These are phyloP conservation scores for Thamnophis elegans DNA, from an alignment of 2,797 vertebrate species.

Conservation along the genomic window DNA sequence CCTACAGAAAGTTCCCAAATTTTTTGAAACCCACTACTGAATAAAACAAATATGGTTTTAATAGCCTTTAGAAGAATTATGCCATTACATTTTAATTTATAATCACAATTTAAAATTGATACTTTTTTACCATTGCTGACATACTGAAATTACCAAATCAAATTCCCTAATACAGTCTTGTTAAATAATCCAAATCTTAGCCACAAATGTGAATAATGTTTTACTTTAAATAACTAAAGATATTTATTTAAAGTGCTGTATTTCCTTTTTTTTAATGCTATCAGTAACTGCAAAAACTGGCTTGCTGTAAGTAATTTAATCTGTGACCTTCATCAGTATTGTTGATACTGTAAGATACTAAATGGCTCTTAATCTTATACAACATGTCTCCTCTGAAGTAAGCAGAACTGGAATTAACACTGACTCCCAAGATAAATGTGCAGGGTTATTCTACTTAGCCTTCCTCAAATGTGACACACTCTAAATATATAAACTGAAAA, in stretches of 20 bases:
- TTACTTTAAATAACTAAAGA: slow-evolving; percentile 54
- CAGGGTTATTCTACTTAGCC: neutral
- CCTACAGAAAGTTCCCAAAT: too few relatives aligned
- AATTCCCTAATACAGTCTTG: slow-evolving; percentile 53
- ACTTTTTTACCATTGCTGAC: slow-evolving; percentile 73
- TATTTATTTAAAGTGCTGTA: slow-evolving; percentile 51
- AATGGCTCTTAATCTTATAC: neutral
- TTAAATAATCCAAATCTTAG: slow-evolving; percentile 58
- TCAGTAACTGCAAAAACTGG: slow-evolving; percentile 40
- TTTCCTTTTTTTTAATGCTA: slow-evolving; percentile 20
- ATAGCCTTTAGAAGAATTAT: slow-evolving; percentile 61
- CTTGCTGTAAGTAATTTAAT: slow-evolving; percentile 8
- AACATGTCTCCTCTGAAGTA: neutral
- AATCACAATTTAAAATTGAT: slow-evolving; percentile 72
- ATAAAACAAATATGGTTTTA: slow-evolving; percentile 60
- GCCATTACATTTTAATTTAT: slow-evolving; percentile 68
- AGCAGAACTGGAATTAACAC: neutral
- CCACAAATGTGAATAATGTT: slow-evolving; percentile 42
- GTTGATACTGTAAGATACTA: neutral
- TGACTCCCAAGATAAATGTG: neutral
- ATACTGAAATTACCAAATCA: slow-evolving; percentile 74
- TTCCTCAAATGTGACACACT: neutral
- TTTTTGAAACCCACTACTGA: too few relatives aligned
- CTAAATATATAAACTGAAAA: neutral
- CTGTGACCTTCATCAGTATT: slow-evolving; percentile 22